These are phyloP conservation scores for Dasysyrphus albostriatus DNA, from an alignment of 2,888 invertebrate genomes.

Conservation along the genomic window DNA sequence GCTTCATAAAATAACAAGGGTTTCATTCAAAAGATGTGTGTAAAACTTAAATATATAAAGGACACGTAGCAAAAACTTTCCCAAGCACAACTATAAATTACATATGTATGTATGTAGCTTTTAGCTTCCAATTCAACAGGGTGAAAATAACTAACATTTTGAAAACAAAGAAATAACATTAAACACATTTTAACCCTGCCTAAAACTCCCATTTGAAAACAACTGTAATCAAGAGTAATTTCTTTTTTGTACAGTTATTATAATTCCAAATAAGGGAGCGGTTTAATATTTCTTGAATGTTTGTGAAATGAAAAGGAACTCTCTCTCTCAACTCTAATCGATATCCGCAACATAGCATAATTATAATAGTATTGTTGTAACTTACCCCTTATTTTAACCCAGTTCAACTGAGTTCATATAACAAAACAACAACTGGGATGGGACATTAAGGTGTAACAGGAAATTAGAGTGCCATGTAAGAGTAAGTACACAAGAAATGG, in stretches of 20 bases:
- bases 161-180: neutral
- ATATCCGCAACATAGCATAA: conserved; percentile 41
- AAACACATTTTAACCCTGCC: conserved; percentile 6
- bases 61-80: neutral
- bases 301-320: neutral
- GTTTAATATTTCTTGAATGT: conserved; percentile 1
- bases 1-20: conserved; percentile 20
- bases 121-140: neutral
- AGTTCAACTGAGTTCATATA: conserved; percentile 28
- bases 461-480: conserved; percentile 20
- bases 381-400: conserved; percentile 3
- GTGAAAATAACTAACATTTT: neutral
- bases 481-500: neutral
- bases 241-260: neutral
- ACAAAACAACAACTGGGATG: neutral
- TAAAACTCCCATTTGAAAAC: neutral
- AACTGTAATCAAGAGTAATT: conserved; percentile 18
- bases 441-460: conserved; percentile 34
- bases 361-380: conserved; percentile 20
- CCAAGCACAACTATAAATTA: neutral
- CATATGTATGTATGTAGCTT: no score
- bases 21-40: conserved; percentile 22
- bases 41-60: conserved; percentile 1
- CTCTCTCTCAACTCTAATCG: no score
- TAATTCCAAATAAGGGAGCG: conserved; percentile 30